Evolutionary conservation across 2,797 vertebrate genomes (phyloP).

Genomic region (Muscicapa striata): DNA sequence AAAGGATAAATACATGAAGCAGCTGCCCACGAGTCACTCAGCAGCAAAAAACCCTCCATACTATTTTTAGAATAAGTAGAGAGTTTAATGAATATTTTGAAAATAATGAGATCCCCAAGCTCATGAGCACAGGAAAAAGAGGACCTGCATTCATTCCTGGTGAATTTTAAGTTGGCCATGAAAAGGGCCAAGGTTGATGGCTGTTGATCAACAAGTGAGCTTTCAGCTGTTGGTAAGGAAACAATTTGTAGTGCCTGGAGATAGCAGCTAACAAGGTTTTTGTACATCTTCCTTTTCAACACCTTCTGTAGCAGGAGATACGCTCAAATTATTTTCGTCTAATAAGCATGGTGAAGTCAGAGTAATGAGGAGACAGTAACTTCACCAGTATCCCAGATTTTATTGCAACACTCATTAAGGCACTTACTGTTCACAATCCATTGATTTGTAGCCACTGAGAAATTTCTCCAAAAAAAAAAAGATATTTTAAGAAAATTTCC

Average conservation of each 20-base stretch:
- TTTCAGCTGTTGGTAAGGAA: not conserved
- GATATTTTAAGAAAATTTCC: not conserved
- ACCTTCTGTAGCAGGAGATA: not conserved
- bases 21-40: not conserved
- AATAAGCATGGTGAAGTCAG: not conserved
- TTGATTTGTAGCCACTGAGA: not conserved
- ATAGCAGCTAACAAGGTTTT: not conserved
- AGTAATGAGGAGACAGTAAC: not conserved
- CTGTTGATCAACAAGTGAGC: not conserved
- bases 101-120: conserved; percentile 22
- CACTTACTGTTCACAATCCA: not conserved
- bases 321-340: not conserved
- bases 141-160: not conserved
- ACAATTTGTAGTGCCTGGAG: not conserved
- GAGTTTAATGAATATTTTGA: conserved; percentile 28
- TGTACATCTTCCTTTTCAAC: not conserved
- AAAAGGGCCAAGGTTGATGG: not conserved
- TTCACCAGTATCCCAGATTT: not conserved
- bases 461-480: not conserved
- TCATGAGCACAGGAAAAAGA: not conserved
- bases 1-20: not conserved
- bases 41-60: rapidly evolving
- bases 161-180: not conserved
- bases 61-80: conserved; percentile 16
- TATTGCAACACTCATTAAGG: not conserved